Base-by-base conservation (phyloP, 2,113 vertebrate genomes). In the Benitochromis conjunctus region DNA sequence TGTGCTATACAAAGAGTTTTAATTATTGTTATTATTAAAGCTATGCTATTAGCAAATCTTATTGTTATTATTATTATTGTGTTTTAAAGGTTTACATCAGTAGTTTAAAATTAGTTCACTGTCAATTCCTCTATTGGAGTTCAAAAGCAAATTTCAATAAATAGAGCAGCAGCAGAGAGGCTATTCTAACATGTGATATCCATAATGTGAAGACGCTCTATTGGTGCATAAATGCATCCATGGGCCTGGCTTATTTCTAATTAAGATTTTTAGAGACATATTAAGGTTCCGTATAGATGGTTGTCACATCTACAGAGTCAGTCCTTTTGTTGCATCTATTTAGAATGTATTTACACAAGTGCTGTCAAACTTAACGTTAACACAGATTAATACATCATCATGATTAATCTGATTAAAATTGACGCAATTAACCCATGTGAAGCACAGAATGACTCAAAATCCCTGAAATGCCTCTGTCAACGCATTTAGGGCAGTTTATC, bases 1-100 rank as follows among this genome's bases (percentile, higher is more conserved):
- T 9, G 8, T 9, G 1, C 14, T 18, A 46, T 18, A 48, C 21
- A 74, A 71, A 74, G 8, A 29, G 3, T 18, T 29, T 46, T 46
- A 21, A 71, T 74, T 29, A 74, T 71, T 71, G 13, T 46, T 71
- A 46, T 74, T 48, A 48, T 74, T 48, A 48, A 46, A 46, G 66
- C 41, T 7, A 74, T 74, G 66, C 21, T 74, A 74, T 60, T 60
- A 34, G 57, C 57, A 60, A 60, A 60, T 60, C 29, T 1, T 60
- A 2, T 60, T 60, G 57, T 60, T 60, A 60, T 60, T 1, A 60
- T 60, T 60, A 16, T 60, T 60, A 55, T 31, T 91, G 9, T 36
- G 21, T 77, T 87, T 83, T 69, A 85, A 88, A 91, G 74, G 83
- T 86, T 83, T 69, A 84, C 36, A 81, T 6, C 38, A 18, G 76